Percentiles rank a stretch among this genome's conserved stretches.
Evolutionary conservation across 2,113 vertebrate species (phyloP).

Genomic region (Aegithalos caudatus): DNA sequence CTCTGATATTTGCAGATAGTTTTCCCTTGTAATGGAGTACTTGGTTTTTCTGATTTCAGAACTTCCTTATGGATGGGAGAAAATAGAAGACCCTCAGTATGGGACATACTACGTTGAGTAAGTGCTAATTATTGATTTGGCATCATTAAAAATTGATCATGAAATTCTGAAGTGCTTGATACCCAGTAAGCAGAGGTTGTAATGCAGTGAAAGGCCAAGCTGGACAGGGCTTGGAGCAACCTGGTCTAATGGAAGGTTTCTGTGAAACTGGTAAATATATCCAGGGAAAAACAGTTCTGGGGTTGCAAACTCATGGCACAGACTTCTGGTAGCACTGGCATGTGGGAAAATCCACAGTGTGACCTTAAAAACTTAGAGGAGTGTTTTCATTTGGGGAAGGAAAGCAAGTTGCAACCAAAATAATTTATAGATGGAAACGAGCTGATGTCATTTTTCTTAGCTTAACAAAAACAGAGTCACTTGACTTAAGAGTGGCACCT

Average conservation of each 20-base stretch:
- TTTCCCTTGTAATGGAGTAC: not conserved
- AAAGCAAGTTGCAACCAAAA: not conserved
- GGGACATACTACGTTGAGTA: constrained; percentile 97
- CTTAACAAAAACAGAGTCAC: not conserved
- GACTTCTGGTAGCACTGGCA: not conserved
- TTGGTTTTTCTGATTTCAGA: constrained; percentile 75
- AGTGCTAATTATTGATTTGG: constrained; percentile 67
- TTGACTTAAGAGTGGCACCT: not conserved
- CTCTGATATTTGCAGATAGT: not conserved
- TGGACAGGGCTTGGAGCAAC: not conserved
- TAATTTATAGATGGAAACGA: not conserved
- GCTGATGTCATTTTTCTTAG: not conserved
- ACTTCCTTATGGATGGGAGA: constrained; percentile 98
- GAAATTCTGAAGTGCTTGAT: not conserved
- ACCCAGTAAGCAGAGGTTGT: not conserved
- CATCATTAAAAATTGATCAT: not conserved
- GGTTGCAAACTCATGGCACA: not conserved
- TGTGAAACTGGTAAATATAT: not conserved
- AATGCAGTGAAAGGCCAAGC: not conserved
- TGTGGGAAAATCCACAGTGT: not conserved
- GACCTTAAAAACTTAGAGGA: not conserved
- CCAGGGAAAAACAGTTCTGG: not conserved
- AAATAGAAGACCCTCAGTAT: constrained; percentile 96
- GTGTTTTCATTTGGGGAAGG: not conserved
- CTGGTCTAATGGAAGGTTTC: not conserved